phyloP scores from a whole-genome alignment of 2,797 vertebrate genomes.

The Acomys russatus region DNA sequence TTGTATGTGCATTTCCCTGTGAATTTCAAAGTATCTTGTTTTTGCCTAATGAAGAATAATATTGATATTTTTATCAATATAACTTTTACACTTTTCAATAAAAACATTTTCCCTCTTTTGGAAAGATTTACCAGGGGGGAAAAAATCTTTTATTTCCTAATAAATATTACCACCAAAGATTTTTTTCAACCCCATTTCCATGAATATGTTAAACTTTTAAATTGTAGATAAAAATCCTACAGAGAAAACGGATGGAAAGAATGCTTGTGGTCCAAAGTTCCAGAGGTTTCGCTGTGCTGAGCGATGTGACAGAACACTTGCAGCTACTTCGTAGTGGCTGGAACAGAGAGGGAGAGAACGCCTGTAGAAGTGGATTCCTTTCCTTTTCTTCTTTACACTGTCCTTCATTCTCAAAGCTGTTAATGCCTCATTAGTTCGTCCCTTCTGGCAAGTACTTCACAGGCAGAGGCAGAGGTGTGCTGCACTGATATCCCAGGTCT shows the following conservation, averaged over 20 bases:
- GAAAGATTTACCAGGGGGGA: background rate
- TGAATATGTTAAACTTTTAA: background rate
- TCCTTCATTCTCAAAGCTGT: background rate
- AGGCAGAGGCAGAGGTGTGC: background rate
- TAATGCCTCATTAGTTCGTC: too few species aligned
- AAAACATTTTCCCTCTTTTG: background rate
- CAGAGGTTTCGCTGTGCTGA: background rate
- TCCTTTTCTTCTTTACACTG: background rate
- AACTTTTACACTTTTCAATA: background rate
- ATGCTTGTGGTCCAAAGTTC: background rate
- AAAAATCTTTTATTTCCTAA: background rate
- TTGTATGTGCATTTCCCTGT: background rate
- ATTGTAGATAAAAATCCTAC: too few species aligned
- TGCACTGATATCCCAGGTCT: background rate
- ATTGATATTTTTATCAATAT: background rate
- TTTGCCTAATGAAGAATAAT: background rate
- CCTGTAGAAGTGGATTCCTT: too few species aligned
- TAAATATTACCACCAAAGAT: background rate
- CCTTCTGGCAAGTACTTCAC: background rate
- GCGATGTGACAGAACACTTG: too few species aligned
- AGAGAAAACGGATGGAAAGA: background rate
- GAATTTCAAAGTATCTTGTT: background rate
- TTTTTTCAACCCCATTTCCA: background rate
- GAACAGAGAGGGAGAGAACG: background rate
- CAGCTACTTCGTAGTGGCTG: background rate